Evolutionary conservation across 2,113 vertebrate genomes (phyloP).

Genomic region (Platichthys stellatus): DNA sequence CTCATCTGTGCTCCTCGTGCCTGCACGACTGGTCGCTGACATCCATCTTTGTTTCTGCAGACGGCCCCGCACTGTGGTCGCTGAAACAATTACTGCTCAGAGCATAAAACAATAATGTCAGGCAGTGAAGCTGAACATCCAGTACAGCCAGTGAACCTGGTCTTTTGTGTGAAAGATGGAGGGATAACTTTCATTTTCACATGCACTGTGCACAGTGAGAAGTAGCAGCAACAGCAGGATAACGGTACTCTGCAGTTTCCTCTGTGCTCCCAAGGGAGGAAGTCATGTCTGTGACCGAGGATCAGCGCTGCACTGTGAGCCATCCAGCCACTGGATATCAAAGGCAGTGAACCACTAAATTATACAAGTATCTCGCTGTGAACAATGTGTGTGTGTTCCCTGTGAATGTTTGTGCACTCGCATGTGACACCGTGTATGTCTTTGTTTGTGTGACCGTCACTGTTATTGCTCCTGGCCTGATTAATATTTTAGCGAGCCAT

Average conservation of each 20-base stretch:
- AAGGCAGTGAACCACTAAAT: conserved; percentile 52
- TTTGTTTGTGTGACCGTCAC: conserved; percentile 29
- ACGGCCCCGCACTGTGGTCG: conserved; percentile 6
- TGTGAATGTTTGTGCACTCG: conserved; percentile 3
- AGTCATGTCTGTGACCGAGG: conserved; percentile 46
- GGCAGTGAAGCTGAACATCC: conserved; percentile 2
- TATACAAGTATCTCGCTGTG: conserved; percentile 30
- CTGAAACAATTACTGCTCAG: conserved; percentile 37
- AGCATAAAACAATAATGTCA: conserved; percentile 27
- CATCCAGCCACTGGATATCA: conserved; percentile 38
- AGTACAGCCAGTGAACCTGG: not conserved
- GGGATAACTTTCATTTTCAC: conserved; percentile 3
- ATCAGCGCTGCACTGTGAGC: conserved; percentile 23
- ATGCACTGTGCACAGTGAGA: conserved; percentile 7
- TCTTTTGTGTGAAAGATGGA: conserved; percentile 25
- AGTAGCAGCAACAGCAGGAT: not conserved
- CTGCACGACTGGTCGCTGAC: conserved; percentile 19
- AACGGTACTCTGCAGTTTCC: conserved; percentile 33
- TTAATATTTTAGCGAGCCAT: conserved; percentile 70
- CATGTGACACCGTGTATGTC: conserved; percentile 19
- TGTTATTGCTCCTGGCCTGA: conserved; percentile 33
- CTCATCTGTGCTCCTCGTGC: conserved; percentile 8
- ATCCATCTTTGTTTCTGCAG: conserved; percentile 43
- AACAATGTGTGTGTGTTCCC: conserved; percentile 26
- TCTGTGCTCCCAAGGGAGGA: conserved; percentile 26